Evolutionary conservation across 1,140 invertebrate species (phyloP).

Genomic region (Magallana gigas): DNA sequence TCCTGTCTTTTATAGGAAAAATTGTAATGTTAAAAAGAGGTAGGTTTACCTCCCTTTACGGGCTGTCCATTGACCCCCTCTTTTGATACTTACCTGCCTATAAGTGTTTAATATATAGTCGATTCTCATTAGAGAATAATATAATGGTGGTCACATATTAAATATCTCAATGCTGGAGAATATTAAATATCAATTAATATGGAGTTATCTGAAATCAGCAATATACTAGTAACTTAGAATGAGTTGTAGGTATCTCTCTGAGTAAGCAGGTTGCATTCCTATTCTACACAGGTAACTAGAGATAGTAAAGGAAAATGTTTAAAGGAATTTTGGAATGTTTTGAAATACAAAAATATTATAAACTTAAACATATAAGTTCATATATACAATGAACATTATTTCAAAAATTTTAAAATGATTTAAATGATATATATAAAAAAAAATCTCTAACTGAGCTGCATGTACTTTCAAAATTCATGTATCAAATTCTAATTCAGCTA

Average conservation of each 20-base stretch:
- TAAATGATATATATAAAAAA: not conserved
- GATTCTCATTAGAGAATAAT: not conserved
- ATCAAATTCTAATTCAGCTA: slow-evolving; percentile 5
- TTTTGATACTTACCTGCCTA: slow-evolving; percentile 27
- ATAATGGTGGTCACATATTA: not conserved
- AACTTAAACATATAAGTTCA: not conserved
- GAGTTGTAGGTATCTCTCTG: not conserved
- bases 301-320: not conserved
- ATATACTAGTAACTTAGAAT: not conserved
- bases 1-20: not conserved
- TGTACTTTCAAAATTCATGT: not conserved
- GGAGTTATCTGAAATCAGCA: not conserved
- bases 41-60: slow-evolving; percentile 39
- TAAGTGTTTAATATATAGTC: not conserved
- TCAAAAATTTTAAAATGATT: not conserved
- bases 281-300: not conserved
- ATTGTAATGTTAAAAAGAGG: slow-evolving; percentile 1
- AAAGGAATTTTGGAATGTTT: not conserved
- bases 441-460: not conserved
- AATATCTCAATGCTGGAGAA: not conserved
- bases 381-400: not conserved
- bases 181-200: slow-evolving; percentile 3
- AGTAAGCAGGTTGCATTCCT: not conserved
- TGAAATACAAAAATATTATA: not conserved
- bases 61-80: slow-evolving; percentile 28